These are phyloP conservation scores for Saguinus oedipus DNA, from an alignment of 2,797 vertebrate genomes.

Conservation along the genomic window DNA sequence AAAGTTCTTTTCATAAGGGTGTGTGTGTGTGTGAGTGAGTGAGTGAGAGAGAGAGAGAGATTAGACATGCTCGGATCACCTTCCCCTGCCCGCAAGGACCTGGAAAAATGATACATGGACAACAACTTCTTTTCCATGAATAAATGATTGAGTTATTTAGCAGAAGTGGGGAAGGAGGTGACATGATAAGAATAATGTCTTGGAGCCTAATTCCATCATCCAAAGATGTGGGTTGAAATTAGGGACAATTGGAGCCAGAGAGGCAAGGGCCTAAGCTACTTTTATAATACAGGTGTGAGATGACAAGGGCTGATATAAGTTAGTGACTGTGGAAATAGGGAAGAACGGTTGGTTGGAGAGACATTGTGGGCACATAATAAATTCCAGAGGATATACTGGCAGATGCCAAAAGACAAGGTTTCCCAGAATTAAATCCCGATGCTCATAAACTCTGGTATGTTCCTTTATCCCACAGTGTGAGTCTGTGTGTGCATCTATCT, in stretches of 20 bases:
- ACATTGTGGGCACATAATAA: conserved; percentile 49
- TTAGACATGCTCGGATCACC: background rate
- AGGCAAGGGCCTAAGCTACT: background rate
- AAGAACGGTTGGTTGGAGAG: background rate
- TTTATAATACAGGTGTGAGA: conserved; percentile 57
- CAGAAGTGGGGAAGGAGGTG: background rate
- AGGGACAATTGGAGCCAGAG: background rate
- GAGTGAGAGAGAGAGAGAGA: background rate
- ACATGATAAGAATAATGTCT: background rate
- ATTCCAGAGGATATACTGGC: conserved; percentile 67
- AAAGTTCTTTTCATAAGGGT: background rate
- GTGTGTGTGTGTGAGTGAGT: background rate
- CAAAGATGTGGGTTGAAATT: background rate
- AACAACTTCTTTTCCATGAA: background rate
- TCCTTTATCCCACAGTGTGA: background rate
- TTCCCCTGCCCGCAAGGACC: background rate
- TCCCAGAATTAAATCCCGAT: conserved; percentile 66
- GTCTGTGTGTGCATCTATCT: background rate
- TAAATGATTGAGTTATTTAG: background rate
- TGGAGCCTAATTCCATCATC: background rate
- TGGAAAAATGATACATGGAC: background rate
- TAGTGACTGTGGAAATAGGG: conserved; percentile 29
- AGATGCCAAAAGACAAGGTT: conserved; percentile 55
- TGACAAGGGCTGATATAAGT: conserved; percentile 31
- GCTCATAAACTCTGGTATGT: conserved; percentile 72